phyloP scores from a whole-genome alignment of 2,797 vertebrate species.

The Bothrops alternatus region DNA sequence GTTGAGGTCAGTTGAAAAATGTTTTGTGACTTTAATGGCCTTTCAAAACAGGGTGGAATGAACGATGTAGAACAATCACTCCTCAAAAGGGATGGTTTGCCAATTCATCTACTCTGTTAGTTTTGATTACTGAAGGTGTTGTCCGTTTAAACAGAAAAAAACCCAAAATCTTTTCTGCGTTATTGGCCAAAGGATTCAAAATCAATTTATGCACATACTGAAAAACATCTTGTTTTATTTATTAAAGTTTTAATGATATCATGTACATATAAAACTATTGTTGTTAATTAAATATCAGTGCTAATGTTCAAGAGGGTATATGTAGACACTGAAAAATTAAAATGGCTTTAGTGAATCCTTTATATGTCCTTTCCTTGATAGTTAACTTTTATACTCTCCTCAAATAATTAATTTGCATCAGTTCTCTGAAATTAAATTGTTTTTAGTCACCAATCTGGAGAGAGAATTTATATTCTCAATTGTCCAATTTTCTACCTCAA shows the following conservation, averaged over 20 bases:
- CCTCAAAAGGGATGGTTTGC: conserved; percentile 6
- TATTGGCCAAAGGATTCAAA: neutral
- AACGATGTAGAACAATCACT: conserved; percentile 6
- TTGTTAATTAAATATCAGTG: neutral
- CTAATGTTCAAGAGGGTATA: neutral
- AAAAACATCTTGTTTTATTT: neutral
- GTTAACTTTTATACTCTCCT: neutral
- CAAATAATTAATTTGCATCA: conserved; percentile 2
- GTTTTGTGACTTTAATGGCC: neutral
- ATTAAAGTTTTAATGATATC: neutral
- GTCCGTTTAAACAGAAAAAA: neutral
- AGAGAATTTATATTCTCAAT: conserved; percentile 9
- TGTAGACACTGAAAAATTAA: neutral
- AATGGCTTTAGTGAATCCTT: neutral
- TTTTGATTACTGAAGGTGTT: neutral
- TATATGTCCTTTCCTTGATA: neutral
- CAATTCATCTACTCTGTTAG: neutral
- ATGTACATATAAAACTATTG: neutral
- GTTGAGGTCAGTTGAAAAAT: conserved; percentile 23
- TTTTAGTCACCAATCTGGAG: conserved; percentile 2
- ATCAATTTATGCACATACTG: neutral
- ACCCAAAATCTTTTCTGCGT: neutral
- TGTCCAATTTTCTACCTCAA: conserved; percentile 22
- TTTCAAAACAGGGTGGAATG: neutral
- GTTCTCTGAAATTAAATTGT: conserved; percentile 3